phyloP scores from a whole-genome alignment of 2,797 vertebrate species.

The Oophaga sylvatica region DNA sequence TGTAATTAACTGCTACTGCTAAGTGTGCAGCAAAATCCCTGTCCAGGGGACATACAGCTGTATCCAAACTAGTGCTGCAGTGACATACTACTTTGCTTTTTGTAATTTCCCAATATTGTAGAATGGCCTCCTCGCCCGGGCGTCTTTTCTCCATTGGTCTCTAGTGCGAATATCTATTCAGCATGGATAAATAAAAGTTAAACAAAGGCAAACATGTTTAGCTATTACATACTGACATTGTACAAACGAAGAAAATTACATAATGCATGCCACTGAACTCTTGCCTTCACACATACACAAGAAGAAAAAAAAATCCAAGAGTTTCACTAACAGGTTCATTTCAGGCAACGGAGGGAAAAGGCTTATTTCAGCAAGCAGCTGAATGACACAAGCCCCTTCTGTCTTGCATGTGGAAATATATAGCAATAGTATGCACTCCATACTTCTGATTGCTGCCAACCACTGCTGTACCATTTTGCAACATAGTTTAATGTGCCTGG shows the following conservation, averaged over 20 bases:
- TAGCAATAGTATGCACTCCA: no score
- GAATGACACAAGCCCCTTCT: no score
- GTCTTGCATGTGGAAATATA: no score
- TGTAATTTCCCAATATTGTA: conserved; percentile 33
- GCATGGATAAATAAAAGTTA: conserved; percentile 47
- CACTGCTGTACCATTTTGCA: no score
- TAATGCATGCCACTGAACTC: conserved; percentile 53
- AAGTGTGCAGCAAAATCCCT: background rate
- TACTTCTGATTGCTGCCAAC: no score
- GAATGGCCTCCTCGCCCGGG: conserved; percentile 20
- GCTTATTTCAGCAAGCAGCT: no score
- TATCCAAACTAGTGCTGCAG: background rate
- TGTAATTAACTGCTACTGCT: background rate
- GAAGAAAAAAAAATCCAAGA: conserved; percentile 6
- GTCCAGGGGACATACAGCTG: background rate
- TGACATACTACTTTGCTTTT: background rate
- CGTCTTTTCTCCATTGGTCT: conserved; percentile 48
- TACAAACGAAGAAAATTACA: conserved; percentile 52
- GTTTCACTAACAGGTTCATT: conserved; percentile 31
- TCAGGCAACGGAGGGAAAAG: conserved; percentile 20
- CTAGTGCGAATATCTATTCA: conserved; percentile 48
- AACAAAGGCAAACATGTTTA: conserved; percentile 57
- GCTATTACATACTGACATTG: conserved; percentile 45
- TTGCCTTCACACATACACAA: conserved; percentile 49
- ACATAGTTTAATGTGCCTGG: no score